phyloP scores from a whole-genome alignment of 2,888 invertebrate genomes.

The Mythimna vitellina region DNA sequence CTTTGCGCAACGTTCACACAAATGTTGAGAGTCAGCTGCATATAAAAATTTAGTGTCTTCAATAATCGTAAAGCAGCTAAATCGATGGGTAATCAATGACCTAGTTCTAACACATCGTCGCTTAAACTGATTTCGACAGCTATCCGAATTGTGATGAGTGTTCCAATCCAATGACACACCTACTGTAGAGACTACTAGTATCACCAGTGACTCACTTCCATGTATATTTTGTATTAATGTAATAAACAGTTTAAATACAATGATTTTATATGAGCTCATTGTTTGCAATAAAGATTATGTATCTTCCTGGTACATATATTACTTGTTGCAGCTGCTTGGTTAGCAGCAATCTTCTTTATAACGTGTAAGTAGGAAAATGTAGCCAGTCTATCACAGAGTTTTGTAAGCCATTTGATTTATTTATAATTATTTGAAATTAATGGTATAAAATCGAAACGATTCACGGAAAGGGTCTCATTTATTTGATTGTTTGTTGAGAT shows the following conservation, averaged over 20 bases:
- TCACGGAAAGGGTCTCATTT: no score
- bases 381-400: not conserved
- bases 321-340: constrained; percentile 6
- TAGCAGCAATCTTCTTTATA: not conserved
- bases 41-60: constrained; percentile 44
- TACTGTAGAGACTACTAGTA: constrained; percentile 21
- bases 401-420: no score
- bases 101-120: constrained; percentile 39
- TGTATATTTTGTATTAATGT: constrained; percentile 36
- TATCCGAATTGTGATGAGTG: constrained; percentile 25
- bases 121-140: constrained; percentile 33
- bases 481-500: not conserved
- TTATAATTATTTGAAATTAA: no score
- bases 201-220: constrained; percentile 47
- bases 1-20: constrained; percentile 36
- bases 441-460: no score
- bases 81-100: constrained; percentile 44
- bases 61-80: constrained; percentile 45
- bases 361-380: not conserved
- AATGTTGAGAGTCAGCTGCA: constrained; percentile 35
- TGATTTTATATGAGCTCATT: constrained; percentile 50
- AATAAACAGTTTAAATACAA: constrained; percentile 46
- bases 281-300: constrained; percentile 35
- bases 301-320: constrained; percentile 1
- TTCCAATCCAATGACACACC: constrained; percentile 21